Percentiles rank a stretch among this genome's conserved stretches.
These are phyloP conservation scores for Drosophila equinoxialis DNA, from an alignment of 1,140 invertebrate genomes.

Conservation along the genomic window DNA sequence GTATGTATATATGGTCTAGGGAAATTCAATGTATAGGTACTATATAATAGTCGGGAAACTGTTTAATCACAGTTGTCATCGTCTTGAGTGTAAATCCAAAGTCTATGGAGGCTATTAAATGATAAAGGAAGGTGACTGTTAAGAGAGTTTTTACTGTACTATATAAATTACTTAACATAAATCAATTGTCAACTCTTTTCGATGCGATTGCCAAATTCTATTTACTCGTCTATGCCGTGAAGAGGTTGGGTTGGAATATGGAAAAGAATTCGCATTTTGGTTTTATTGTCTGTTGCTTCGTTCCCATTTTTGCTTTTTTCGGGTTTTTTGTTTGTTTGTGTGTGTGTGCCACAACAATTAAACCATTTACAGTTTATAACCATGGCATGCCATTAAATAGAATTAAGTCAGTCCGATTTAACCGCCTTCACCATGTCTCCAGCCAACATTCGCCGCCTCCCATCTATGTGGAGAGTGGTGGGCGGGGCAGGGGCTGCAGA, in stretches of 20 bases:
- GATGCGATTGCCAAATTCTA: conserved; percentile 5
- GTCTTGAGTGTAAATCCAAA: too few relatives aligned
- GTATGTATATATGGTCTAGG: too few relatives aligned
- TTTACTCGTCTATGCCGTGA: neutral
- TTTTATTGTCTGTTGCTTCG: conserved; percentile 47
- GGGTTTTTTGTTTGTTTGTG: conserved; percentile 16
- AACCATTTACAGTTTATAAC: conserved; percentile 80
- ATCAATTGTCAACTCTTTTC: conserved; percentile 6
- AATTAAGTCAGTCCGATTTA: conserved; percentile 65
- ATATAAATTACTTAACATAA: neutral
- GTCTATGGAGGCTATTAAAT: too few relatives aligned
- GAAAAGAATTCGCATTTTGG: conserved; percentile 28
- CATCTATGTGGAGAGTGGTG: neutral
- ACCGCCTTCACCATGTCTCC: conserved; percentile 3
- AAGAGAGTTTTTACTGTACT: too few relatives aligned
- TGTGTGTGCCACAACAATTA: conserved; percentile 62
- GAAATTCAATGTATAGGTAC: neutral
- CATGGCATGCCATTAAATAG: conserved; percentile 76
- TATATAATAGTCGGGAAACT: neutral
- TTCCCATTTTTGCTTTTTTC: conserved; percentile 29
- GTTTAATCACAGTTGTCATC: neutral
- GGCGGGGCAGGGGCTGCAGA: neutral
- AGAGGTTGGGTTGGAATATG: neutral
- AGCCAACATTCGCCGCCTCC: conserved; percentile 7
- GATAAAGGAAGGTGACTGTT: too few relatives aligned